phyloP scores from a whole-genome alignment of 2,113 vertebrate species.

The Neotragus moschatus region DNA sequence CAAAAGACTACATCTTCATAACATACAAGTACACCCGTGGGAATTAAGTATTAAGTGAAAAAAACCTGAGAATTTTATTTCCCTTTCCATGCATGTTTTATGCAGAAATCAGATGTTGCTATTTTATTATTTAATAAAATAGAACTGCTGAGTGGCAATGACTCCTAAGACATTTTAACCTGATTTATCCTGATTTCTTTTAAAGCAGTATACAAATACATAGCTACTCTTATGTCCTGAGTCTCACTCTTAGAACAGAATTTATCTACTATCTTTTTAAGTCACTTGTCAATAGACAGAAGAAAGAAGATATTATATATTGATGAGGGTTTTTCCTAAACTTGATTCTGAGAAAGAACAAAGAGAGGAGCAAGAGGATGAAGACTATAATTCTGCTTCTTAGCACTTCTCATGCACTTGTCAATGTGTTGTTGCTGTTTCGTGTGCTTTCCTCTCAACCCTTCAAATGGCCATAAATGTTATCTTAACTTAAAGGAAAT shows the following conservation, averaged over 20 bases:
- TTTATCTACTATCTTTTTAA: background rate
- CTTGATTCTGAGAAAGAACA: background rate
- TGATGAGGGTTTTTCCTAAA: background rate
- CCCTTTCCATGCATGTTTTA: background rate
- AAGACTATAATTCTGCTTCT: background rate
- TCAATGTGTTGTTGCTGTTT: background rate
- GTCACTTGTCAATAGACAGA: background rate
- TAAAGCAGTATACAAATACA: background rate
- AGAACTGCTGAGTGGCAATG: background rate
- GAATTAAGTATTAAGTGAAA: background rate
- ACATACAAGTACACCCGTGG: background rate
- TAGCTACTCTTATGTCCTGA: background rate
- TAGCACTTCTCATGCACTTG: background rate
- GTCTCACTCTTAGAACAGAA: background rate
- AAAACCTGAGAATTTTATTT: background rate
- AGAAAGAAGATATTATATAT: background rate
- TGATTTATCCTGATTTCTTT: background rate
- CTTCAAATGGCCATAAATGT: background rate
- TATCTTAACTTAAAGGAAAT: background rate
- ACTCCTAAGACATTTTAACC: background rate
- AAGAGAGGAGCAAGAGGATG: background rate
- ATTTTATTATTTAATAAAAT: background rate
- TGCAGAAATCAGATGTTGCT: background rate
- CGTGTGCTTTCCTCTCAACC: background rate
- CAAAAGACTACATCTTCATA: background rate